These are phyloP conservation scores for Drosophila guanche DNA, from an alignment of 1,140 invertebrate species.

Conservation along the genomic window DNA sequence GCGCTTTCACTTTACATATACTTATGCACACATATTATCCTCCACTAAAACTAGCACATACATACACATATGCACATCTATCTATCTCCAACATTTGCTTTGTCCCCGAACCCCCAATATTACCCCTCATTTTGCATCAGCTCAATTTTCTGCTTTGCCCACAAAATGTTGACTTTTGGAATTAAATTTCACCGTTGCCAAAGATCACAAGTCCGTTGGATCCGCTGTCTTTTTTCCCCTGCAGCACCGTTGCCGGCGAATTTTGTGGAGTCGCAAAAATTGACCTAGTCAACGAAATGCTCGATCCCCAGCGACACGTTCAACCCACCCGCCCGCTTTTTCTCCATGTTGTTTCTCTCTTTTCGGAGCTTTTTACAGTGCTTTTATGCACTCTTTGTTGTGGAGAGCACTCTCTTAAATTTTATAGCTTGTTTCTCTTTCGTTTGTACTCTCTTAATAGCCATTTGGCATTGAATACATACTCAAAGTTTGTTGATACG, in stretches of 20 bases:
- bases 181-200: slow-evolving; percentile 71
- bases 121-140: slow-evolving; percentile 14
- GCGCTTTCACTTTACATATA: too few species aligned
- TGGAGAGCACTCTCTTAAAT: slow-evolving; percentile 15
- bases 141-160: slow-evolving; percentile 50
- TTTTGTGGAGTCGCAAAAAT: slow-evolving; percentile 48
- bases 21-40: too few species aligned
- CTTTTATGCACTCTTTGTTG: slow-evolving; percentile 12
- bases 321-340: slow-evolving; percentile 16
- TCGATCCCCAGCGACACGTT: slow-evolving; percentile 29
- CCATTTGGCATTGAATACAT: slow-evolving; percentile 38
- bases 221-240: background rate
- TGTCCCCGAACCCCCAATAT: background rate
- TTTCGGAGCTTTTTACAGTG: background rate
- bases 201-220: slow-evolving; percentile 39
- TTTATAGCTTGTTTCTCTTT: slow-evolving; percentile 5
- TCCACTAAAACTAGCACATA: too few species aligned
- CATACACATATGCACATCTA: too few species aligned
- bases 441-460: slow-evolving; percentile 17
- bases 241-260: slow-evolving; percentile 15
- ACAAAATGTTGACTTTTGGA: slow-evolving; percentile 46
- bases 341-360: background rate
- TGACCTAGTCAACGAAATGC: slow-evolving; percentile 72
- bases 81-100: slow-evolving; percentile 11
- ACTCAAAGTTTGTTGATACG: slow-evolving; percentile 29